Evolutionary conservation across 2,888 invertebrate species (phyloP), one percentile per base, ranked within the genome.

Genomic region (Cosmia trapezina): DNA sequence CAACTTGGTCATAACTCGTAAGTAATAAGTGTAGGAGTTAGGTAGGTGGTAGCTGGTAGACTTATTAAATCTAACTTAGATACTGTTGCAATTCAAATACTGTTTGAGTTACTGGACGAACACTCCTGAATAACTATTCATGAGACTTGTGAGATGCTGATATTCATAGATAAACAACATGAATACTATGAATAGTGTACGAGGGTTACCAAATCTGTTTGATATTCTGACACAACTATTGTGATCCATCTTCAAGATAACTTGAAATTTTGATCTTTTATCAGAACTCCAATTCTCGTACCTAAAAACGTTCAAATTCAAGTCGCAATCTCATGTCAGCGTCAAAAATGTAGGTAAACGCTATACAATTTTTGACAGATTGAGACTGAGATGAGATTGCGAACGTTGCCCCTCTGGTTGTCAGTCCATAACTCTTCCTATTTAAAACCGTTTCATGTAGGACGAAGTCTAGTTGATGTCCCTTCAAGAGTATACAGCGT

Each of bases 221-320:
- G 47, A 61, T 28, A 61, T 43, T 69, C 45, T 61, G 59, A 51
- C 53, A 61, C 41, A 61, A 47, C 49, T 61, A 33, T 54, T 65
- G 68, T 76, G 56, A 65, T 80, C 56, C 59, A 75, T 81, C 69
- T 81, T 69, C 4, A 51, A 80, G 68, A 68, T 78, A 80, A 22
- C 59, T 59, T 22, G 8, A 28, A 68, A 47, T 75, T 69, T 47
- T 8, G 53, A 60, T 68, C 9, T 60, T 54, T 43, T 64, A n/a
- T n/a, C n/a, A n/a, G n/a, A n/a, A n/a, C n/a, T n/a, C n/a, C n/a
- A n/a, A n/a, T n/a, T n/a, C n/a, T n/a, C n/a, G n/a, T n/a, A n/a
- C n/a, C n/a, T n/a, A n/a, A n/a, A n/a, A n/a, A n/a, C n/a, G n/a
- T n/a, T n/a, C n/a, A n/a, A n/a, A n/a, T n/a, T n/a, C n/a, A n/a